Evolutionary conservation across 2,797 vertebrate species (phyloP), one percentile per base, ranked within the genome.

Genomic region (Melanotaenia parkinsoni): DNA sequence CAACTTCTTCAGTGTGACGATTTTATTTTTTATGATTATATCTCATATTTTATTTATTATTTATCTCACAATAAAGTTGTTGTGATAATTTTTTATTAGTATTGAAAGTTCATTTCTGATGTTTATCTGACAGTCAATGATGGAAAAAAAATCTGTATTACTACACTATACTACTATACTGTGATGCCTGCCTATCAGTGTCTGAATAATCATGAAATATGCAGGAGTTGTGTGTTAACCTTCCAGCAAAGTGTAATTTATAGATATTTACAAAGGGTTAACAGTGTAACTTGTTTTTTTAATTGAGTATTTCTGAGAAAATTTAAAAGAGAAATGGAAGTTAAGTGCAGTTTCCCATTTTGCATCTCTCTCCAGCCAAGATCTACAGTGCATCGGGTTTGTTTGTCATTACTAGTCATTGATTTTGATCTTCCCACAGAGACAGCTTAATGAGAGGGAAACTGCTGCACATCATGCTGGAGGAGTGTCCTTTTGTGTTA

Each of bases 381-480:
- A 66, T 75, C 37, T 57, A 30, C 58, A 13, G 57, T 4, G 53
- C 73, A 30, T 68, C 50, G 14, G 50, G 72, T 79, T 86, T 59
- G 77, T 81, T 84, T 64, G 58, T 66, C 78, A 16, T 69, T 40
- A 3, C 75, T 69, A 75, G 88, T 90, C 78, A 30, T 73, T 85
- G 28, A 14, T 67, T 77, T 78, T 38, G 9, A 80, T 67, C 57
- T 65, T 67, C 59, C 40, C 12, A 4, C 59, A 10, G 66, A 58
- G 76, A 64, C 62, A 1, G 26, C 13, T 2, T 70, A 81, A 79
- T 70, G 68, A 76, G 43, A 37, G 35, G 65, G 60, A 77, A 58
- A 28, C 20, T 16, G 67, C 57, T 58, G 50, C 47, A 26, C 57
- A 28, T 67, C 53, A 59, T 45, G 57, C 67, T 43, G 59, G 38